Conservation (phyloP, 2,888 invertebrate species). For the Calephelis perditalis region DNA sequence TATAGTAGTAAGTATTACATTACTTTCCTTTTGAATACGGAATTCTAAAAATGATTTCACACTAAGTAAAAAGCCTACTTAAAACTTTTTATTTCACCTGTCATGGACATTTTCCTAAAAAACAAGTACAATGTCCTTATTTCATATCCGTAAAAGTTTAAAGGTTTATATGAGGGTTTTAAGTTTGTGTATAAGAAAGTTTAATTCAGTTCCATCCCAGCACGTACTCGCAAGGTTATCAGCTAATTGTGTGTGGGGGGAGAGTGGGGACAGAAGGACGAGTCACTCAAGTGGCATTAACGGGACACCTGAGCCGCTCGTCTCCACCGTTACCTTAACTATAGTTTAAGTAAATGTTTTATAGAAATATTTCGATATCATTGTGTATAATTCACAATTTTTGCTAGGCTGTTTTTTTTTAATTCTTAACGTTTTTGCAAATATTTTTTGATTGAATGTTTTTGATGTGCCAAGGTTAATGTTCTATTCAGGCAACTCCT, state of each 20-base stretch:
- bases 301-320: slow-evolving; percentile 51
- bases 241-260: slow-evolving; percentile 14
- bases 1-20: no score
- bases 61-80: slow-evolving; percentile 7
- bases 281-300: slow-evolving; percentile 61
- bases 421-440: no score
- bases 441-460: no score
- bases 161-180: background rate
- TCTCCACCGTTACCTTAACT: slow-evolving; percentile 18
- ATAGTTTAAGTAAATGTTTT: slow-evolving; percentile 19
- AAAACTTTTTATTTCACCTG: slow-evolving; percentile 8
- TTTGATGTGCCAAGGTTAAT: no score
- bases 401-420: no score
- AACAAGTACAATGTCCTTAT: background rate
- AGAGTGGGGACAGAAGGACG: slow-evolving; percentile 34
- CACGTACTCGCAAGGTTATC: slow-evolving; percentile 20
- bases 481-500: no score
- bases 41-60: background rate
- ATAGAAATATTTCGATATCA: background rate
- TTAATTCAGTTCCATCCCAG: slow-evolving; percentile 20
- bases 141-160: slow-evolving; percentile 10
- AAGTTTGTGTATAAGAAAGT: slow-evolving; percentile 13
- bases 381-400: no score
- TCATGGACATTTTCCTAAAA: background rate
- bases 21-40: no score